A percentile compares a stretch with the other conserved stretches of the same genome.
These are phyloP conservation scores for Pseudococcus jackbeardsleyi DNA, from an alignment of 2,888 invertebrate species.

Conservation along the genomic window DNA sequence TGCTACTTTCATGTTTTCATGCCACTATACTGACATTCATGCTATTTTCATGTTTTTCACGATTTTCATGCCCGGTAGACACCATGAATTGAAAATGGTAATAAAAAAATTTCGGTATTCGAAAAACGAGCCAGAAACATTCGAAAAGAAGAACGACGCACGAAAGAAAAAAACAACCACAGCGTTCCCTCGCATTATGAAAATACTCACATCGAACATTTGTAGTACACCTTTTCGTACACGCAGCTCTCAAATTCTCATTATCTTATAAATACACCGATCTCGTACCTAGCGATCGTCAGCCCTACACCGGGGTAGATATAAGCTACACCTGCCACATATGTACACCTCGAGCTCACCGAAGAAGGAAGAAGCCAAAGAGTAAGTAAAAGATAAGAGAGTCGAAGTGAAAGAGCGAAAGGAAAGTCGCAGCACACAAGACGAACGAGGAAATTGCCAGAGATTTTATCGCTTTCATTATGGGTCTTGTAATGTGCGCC, in stretches of 20 bases:
- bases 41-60: no score
- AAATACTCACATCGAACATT: neutral
- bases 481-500: constrained; percentile 39
- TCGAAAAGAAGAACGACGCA: no score
- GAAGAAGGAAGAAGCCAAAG: neutral
- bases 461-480: constrained; percentile 61
- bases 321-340: neutral
- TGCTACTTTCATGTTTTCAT: no score
- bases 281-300: neutral
- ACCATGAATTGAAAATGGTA: no score
- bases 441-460: constrained; percentile 49
- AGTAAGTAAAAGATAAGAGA: no score
- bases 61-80: no score
- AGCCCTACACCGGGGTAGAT: neutral
- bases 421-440: neutral
- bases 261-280: constrained; percentile 52
- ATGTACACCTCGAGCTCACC: neutral
- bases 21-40: no score
- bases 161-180: no score
- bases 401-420: no score
- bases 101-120: no score
- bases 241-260: constrained; percentile 56
- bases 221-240: neutral
- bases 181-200: no score
- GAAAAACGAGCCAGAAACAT: no score